Evolutionary conservation across 2,113 vertebrate genomes (phyloP), one percentile per base, ranked within the genome.

Genomic region (Hyla sarda): DNA sequence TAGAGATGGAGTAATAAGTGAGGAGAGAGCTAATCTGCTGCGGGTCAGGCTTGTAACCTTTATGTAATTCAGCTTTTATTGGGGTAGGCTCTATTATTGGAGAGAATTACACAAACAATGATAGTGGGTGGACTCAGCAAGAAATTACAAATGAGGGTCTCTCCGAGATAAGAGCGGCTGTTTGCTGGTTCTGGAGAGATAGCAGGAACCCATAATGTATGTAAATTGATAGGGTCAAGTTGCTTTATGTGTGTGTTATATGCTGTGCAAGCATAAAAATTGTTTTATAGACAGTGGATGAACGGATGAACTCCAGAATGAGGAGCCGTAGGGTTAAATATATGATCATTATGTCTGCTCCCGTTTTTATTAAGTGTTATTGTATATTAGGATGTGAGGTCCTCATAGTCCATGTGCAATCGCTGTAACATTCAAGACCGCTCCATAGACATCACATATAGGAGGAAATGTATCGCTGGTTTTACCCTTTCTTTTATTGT

Each of bases 121-220:
- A 92, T 88, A 91, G 93, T 91, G 93, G 94, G 94, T 94, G 93
- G 95, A 93, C 93, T 93, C 95, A 91, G 91, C 87, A 91, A 87
- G 93, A 93, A 95, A 95, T 95, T 96, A 96, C 95, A 96, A 96
- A 96, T 93, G 95, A 96, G 95, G 94, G 93, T 89, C 90, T 92
- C 90, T 89, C 89, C 11, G 82, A 95, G 96, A 96, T 96, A 96
- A 96, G 95, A 88, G 89, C 88, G 91, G 89, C 91, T 93, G 94
- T 92, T 95, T 91, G 92, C 94, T 91, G 92, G 93, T 92, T 92
- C 91, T 89, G 87, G 89, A 88, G 92, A 89, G 95, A 90, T 95
- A 95, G 94, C 89, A 88, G 89, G 87, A 85, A 92, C 87, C 89
- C 92, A 90, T 88, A 89, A 92, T 88, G 91, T 92, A 93, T 91